phyloP scores from a whole-genome alignment of 2,113 vertebrate genomes.

The Ursus arctos region DNA sequence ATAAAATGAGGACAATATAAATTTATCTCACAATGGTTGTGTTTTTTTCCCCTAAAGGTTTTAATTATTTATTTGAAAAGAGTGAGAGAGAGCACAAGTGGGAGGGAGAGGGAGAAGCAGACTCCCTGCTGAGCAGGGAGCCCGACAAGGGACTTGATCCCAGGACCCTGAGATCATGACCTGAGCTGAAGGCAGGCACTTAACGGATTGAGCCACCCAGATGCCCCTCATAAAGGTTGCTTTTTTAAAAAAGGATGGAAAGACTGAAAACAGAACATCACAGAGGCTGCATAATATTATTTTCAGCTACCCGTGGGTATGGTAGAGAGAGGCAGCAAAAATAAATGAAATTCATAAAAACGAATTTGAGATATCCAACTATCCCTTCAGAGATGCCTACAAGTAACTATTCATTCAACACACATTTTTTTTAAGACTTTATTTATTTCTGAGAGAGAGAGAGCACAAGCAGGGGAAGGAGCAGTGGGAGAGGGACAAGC shows the following conservation, averaged over 20 bases:
- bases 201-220: neutral
- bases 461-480: neutral
- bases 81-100: neutral
- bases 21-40: neutral
- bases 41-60: neutral
- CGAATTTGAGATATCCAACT: conserved; percentile 27
- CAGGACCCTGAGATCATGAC: neutral
- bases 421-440: neutral
- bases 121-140: neutral
- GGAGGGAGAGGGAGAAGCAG: neutral
- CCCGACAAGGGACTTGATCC: neutral
- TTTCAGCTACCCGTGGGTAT: conserved; percentile 20
- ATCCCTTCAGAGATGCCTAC: neutral
- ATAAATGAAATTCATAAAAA: conserved; percentile 51
- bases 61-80: neutral
- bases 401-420: neutral
- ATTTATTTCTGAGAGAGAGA: neutral
- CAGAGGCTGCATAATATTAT: neutral
- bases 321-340: neutral
- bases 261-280: conserved; percentile 49
- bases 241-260: neutral
- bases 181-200: neutral
- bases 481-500: neutral
- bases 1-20: conserved; percentile 35
- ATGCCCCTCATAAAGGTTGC: neutral